phyloP scores from a whole-genome alignment of 2,113 vertebrate genomes.

The Apteryx owenii region DNA sequence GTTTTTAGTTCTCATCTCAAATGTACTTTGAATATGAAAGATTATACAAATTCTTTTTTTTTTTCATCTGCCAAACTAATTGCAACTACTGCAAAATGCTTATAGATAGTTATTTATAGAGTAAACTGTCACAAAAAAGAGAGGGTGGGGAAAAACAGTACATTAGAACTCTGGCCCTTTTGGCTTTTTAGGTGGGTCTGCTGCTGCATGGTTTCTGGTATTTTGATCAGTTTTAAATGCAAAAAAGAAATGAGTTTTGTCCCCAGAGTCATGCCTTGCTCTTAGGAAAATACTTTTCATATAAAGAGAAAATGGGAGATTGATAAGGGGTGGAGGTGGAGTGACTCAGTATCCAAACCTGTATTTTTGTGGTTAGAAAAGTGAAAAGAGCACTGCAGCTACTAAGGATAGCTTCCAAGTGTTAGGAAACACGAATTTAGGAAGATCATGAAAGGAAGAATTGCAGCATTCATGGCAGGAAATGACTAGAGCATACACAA shows the following conservation, averaged over 20 bases:
- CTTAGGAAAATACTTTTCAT: constrained; percentile 17
- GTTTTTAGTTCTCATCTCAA: neutral
- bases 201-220: neutral
- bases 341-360: constrained; percentile 22
- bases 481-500: neutral
- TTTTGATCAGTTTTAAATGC: neutral
- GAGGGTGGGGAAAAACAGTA: neutral
- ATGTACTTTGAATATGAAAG: neutral
- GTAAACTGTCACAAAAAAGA: neutral
- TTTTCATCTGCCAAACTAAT: constrained; percentile 1
- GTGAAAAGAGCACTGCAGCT: neutral
- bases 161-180: neutral
- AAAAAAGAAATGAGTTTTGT: neutral
- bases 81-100: neutral
- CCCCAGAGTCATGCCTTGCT: neutral
- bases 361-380: neutral
- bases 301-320: neutral
- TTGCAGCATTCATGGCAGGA: neutral
- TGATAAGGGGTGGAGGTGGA: neutral
- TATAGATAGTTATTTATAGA: neutral
- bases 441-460: constrained; percentile 31
- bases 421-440: constrained; percentile 1
- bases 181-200: neutral
- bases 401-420: neutral
- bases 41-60: neutral